phyloP scores from a whole-genome alignment of 2,113 vertebrate genomes.

The Formicarius rufipectus region DNA sequence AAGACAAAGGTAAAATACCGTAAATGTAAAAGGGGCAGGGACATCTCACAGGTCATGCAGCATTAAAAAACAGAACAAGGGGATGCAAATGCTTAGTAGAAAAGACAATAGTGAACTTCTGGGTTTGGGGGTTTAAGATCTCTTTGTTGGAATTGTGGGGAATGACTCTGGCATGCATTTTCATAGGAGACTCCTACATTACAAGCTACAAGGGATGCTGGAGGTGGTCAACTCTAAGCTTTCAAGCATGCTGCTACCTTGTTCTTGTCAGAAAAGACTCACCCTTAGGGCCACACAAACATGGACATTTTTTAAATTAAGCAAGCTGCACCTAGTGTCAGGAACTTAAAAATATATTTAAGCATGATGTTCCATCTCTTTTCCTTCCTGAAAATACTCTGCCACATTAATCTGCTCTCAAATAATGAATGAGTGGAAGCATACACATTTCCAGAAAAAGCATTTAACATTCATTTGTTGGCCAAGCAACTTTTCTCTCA shows the following conservation, averaged over 20 bases:
- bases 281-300: not conserved
- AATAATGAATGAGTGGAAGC: not conserved
- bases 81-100: not conserved
- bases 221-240: not conserved
- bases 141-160: not conserved
- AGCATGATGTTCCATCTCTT: not conserved
- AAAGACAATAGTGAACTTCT: not conserved
- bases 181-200: accelerated
- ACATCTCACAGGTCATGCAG: not conserved
- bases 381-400: not conserved
- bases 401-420: not conserved
- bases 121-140: not conserved
- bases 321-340: not conserved
- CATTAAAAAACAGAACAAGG: not conserved
- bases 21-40: not conserved
- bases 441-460: not conserved
- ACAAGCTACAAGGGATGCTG: not conserved
- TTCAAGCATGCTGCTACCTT: not conserved
- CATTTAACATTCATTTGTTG: not conserved
- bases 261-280: not conserved
- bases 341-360: not conserved
- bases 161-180: not conserved
- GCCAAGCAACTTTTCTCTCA: not conserved
- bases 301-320: not conserved
- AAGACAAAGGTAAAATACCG: not conserved